phyloP scores from a whole-genome alignment of 1,140 invertebrate genomes.

The Penaeus vannamei region DNA sequence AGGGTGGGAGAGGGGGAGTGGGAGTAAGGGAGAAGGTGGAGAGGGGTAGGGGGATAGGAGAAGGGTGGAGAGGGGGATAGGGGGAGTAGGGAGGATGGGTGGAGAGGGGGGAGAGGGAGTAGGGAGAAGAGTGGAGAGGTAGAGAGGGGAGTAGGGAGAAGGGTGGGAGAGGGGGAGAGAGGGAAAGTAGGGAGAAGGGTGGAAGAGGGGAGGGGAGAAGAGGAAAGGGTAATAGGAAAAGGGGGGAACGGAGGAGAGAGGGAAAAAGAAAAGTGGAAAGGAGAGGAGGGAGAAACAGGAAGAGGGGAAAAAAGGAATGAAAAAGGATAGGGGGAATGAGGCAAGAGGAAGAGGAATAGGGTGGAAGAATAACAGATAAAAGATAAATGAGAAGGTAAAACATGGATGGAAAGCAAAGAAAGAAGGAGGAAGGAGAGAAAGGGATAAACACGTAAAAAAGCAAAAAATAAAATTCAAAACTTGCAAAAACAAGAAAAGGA shows the following conservation, averaged over 20 bases:
- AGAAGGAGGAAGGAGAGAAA: too few relatives aligned
- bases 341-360: too few relatives aligned
- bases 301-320: background rate
- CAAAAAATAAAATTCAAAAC: too few relatives aligned
- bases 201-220: background rate
- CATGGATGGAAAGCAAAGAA: too few relatives aligned
- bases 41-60: background rate
- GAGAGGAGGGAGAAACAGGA: background rate
- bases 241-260: background rate
- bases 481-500: too few relatives aligned
- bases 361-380: too few relatives aligned
- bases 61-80: background rate
- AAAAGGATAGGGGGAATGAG: background rate
- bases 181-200: background rate
- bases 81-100: background rate
- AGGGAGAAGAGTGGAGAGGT: too few relatives aligned
- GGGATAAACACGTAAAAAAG: too few relatives aligned
- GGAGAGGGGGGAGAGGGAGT: background rate
- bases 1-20: background rate
- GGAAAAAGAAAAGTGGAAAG: background rate
- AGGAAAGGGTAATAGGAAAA: background rate
- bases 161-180: background rate
- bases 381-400: too few relatives aligned
- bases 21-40: background rate
- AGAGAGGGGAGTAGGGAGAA: background rate